phyloP scores from a whole-genome alignment of 1,140 invertebrate species.

The Eurosta solidaginis region DNA sequence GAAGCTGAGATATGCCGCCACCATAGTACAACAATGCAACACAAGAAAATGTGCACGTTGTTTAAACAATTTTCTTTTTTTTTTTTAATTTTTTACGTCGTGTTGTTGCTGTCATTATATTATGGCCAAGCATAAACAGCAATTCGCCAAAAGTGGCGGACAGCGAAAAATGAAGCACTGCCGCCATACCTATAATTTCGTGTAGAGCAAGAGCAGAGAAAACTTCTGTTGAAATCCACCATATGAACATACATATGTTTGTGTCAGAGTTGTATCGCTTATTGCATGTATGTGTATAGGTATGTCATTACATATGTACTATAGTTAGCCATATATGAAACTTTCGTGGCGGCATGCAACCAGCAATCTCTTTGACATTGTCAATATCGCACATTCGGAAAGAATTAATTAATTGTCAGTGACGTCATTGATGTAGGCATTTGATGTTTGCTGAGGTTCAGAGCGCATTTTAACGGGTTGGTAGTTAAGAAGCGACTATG shows the following conservation, averaged over 20 bases:
- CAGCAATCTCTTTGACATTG: background rate
- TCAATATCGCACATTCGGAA: constrained; percentile 15
- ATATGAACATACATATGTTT: too few species aligned
- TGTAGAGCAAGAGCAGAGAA: background rate
- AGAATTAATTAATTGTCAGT: constrained; percentile 25
- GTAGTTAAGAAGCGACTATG: background rate
- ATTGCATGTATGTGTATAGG: too few species aligned
- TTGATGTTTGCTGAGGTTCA: background rate
- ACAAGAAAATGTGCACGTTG: background rate
- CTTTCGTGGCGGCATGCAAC: background rate
- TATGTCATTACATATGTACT: too few species aligned
- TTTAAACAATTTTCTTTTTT: background rate
- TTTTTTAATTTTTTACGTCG: too few species aligned
- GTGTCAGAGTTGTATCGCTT: too few species aligned
- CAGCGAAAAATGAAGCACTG: background rate
- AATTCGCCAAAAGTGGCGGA: background rate
- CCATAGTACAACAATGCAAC: background rate
- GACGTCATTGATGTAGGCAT: background rate
- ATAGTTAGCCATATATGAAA: background rate
- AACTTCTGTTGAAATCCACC: too few species aligned
- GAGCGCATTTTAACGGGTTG: background rate
- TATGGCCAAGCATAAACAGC: too few species aligned
- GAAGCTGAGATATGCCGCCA: constrained; percentile 1
- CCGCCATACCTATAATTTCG: background rate
- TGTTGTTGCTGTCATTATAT: constrained; percentile 11